Percentiles rank a stretch among this genome's conserved stretches.
Evolutionary conservation across 1,140 invertebrate genomes (phyloP).

Genomic region (Drosophila busckii): DNA sequence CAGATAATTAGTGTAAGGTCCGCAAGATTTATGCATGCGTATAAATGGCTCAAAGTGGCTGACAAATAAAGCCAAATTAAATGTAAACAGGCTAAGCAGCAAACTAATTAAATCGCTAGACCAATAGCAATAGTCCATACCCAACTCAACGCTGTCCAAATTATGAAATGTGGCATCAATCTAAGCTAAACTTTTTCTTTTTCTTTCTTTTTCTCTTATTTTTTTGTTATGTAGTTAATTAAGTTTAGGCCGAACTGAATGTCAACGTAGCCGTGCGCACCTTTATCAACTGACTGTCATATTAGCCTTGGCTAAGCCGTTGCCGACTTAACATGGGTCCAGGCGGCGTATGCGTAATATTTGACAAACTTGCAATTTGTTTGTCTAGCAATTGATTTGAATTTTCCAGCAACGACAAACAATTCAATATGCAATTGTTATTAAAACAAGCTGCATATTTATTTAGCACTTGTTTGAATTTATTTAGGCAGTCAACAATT

Average conservation of each 20-base stretch:
- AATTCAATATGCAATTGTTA: too few relatives aligned
- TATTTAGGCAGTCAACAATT: too few relatives aligned
- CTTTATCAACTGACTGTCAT: slow-evolving; percentile 53
- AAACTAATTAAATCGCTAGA: slow-evolving; percentile 71
- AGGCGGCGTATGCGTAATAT: slow-evolving; percentile 5
- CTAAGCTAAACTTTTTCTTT: too few relatives aligned
- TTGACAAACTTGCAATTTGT: neutral
- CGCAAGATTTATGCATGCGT: slow-evolving; percentile 71
- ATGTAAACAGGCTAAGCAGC: slow-evolving; percentile 69
- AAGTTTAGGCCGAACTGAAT: slow-evolving; percentile 48
- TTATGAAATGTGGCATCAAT: slow-evolving; percentile 57
- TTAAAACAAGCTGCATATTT: too few relatives aligned
- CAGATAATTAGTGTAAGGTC: slow-evolving; percentile 66
- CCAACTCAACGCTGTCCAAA: slow-evolving; percentile 42
- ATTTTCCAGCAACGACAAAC: too few relatives aligned
- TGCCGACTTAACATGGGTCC: slow-evolving; percentile 9
- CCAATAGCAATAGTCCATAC: slow-evolving; percentile 23
- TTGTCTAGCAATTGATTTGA: too few relatives aligned
- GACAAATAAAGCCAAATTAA: slow-evolving; percentile 63
- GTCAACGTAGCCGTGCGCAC: slow-evolving; percentile 32
- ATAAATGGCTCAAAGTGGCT: slow-evolving; percentile 67
- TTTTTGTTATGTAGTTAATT: too few relatives aligned
- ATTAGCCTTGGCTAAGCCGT: slow-evolving; percentile 48
- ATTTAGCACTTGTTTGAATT: too few relatives aligned
- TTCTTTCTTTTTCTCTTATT: too few relatives aligned